Evolutionary conservation across 2,113 vertebrate species (phyloP).

Genomic region (Psilopogon haemacephalus): DNA sequence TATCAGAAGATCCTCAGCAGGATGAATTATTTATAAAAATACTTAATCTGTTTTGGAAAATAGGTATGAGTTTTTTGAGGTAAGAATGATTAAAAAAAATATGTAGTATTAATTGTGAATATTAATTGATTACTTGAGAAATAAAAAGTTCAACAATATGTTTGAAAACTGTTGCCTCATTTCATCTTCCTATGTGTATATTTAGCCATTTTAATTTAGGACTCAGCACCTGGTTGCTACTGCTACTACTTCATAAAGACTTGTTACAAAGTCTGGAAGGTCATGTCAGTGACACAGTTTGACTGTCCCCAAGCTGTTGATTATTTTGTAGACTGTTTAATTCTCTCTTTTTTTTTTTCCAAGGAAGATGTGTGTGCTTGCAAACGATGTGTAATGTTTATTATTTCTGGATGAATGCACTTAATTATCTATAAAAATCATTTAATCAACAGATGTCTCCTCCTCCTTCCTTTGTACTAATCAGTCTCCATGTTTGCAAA

Average conservation of each 20-base stretch:
- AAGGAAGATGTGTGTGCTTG: conserved; percentile 68
- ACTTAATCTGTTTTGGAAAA: background rate
- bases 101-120: background rate
- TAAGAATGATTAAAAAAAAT: background rate
- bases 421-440: conserved; percentile 80
- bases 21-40: background rate
- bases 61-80: background rate
- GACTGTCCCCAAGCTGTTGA: conserved; percentile 51
- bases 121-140: background rate
- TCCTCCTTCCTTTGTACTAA: conserved; percentile 74
- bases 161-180: background rate
- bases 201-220: background rate
- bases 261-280: background rate
- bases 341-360: conserved; percentile 72
- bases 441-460: conserved; percentile 78
- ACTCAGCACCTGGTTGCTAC: background rate
- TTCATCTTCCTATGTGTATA: background rate
- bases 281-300: conserved; percentile 47
- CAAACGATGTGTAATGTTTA: conserved; percentile 74
- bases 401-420: conserved; percentile 80
- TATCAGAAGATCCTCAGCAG: background rate
- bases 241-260: background rate
- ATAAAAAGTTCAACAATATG: background rate
- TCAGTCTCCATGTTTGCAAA: conserved; percentile 59
- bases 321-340: conserved; percentile 65